Conservation (phyloP, 2,888 invertebrate genomes). For the Drosophila stalkeri region DNA sequence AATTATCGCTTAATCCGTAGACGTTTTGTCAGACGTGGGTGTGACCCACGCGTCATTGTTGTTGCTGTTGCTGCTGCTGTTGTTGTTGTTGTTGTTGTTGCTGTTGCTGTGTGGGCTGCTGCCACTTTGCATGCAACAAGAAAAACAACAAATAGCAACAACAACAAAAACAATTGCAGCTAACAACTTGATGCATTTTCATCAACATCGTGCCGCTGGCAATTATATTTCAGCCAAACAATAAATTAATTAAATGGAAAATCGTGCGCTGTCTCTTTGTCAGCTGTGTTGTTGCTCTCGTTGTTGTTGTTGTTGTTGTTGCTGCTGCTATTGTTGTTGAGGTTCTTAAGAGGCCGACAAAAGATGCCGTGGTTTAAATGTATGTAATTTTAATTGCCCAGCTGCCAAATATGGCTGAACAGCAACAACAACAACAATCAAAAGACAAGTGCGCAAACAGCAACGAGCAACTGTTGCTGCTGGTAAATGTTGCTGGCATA, state of each 20-base stretch:
- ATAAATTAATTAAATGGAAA: constrained; percentile 80
- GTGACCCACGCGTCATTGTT: constrained; percentile 60
- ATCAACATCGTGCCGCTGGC: constrained; percentile 71
- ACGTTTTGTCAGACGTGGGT: constrained; percentile 54
- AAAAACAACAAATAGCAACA: constrained; percentile 20
- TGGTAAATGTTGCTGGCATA: constrained; percentile 6
- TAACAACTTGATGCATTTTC: constrained; percentile 61
- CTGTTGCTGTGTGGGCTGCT: constrained; percentile 21
- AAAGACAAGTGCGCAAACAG: constrained; percentile 40
- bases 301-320: constrained; percentile 1
- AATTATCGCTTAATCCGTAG: constrained; percentile 59
- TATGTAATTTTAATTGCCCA: constrained; percentile 78
- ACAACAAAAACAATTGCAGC: constrained; percentile 36
- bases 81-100: constrained; percentile 5
- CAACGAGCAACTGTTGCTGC: constrained; percentile 37
- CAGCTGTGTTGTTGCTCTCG: constrained; percentile 4
- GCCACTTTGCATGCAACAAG: constrained; percentile 43
- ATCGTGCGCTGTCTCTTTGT: constrained; percentile 67
- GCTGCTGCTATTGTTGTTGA: constrained; percentile 17
- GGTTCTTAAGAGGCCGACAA: constrained; percentile 69
- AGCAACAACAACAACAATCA: constrained; percentile 23
- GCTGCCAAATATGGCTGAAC: constrained; percentile 68
- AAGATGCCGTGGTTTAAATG: constrained; percentile 71
- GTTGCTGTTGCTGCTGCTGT: constrained; percentile 13
- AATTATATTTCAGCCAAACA: constrained; percentile 67